Base-by-base conservation (phyloP, 92 coral and sea anemone species). In the Phenganax stokvisi region DNA sequence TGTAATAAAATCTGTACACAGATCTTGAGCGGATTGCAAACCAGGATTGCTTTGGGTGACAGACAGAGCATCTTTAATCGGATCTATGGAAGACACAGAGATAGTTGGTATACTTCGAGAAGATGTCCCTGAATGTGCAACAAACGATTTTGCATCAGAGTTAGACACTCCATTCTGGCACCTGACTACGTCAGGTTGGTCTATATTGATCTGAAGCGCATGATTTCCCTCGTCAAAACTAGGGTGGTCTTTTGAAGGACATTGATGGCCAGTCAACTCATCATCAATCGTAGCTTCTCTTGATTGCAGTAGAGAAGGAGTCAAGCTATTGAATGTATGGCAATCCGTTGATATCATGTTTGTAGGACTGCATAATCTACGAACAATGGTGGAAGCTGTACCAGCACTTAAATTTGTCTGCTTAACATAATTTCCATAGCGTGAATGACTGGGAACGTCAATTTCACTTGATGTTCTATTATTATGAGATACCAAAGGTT, bases 1-100 rank as follows among this genome's bases (percentile, higher is more conserved):
- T 2, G 89, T 92, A 29, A 96, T 79, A 6, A 28, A 92, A 64
- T 97, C 87, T 44, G 90, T 92, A 12, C 96, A 96, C 37, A 81
- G 88, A 55, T 92, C 89, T 53, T 89, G 85, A 27, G 89, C 82
- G 15, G 80, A 57, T 30, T 84, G 47, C 47, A 37, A 37, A 37
- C 47, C 62, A 59, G 72, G 61, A 17, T 60, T 60, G 63, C 51
- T 59, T 25, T 70, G 87, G 12, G 56, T 28, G 58, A 73, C 52
- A 72, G 62, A 62, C 37, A 11, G 8, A 56, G 56, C 51, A 12
- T 74, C 31, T 15, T 70, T 9, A 56, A 27, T 30, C 63, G 59
- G n/a, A 70, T 83, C 51, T 15, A 51, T 54, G n/a, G 82, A 25
- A 59, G 65, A 59, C 65, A 13, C 65, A 6, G 7, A n/a, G 20